Evolutionary conservation across 1,140 invertebrate species (phyloP).

Genomic region (Lepidurus packardi): DNA sequence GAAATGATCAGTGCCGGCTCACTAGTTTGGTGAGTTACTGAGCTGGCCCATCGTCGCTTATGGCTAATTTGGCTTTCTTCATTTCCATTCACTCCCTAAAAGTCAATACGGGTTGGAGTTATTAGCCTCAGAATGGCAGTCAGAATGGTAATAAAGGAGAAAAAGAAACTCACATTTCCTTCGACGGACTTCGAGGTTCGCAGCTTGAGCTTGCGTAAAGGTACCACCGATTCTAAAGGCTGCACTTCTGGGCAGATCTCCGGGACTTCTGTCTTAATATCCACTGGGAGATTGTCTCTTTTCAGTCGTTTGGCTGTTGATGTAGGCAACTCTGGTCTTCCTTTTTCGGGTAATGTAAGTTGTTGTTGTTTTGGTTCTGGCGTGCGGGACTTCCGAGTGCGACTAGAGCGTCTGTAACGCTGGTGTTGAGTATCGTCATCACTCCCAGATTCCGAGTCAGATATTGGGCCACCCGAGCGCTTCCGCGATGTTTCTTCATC

Average conservation of each 20-base stretch:
- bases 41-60: constrained; percentile 45
- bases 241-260: neutral
- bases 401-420: constrained; percentile 9
- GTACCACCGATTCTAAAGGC: neutral
- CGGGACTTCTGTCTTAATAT: neutral
- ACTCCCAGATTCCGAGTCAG: neutral
- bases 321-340: neutral
- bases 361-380: neutral
- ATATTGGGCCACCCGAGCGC: neutral
- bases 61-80: constrained; percentile 37
- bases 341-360: neutral
- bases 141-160: neutral
- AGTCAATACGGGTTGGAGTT: neutral
- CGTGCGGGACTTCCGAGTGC: neutral
- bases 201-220: constrained; percentile 24
- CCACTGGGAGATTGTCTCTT: neutral
- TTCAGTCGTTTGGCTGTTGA: neutral
- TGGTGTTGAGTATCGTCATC: constrained; percentile 4
- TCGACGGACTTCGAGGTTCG: constrained; percentile 4
- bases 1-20: constrained; percentile 44
- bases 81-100: neutral
- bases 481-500: constrained; percentile 22
- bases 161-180: neutral
- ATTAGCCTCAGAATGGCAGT: neutral
- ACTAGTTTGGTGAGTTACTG: constrained; percentile 35